Base-by-base conservation (phyloP, 2,888 invertebrate species). In the Dicyrtomina minuta region DNA sequence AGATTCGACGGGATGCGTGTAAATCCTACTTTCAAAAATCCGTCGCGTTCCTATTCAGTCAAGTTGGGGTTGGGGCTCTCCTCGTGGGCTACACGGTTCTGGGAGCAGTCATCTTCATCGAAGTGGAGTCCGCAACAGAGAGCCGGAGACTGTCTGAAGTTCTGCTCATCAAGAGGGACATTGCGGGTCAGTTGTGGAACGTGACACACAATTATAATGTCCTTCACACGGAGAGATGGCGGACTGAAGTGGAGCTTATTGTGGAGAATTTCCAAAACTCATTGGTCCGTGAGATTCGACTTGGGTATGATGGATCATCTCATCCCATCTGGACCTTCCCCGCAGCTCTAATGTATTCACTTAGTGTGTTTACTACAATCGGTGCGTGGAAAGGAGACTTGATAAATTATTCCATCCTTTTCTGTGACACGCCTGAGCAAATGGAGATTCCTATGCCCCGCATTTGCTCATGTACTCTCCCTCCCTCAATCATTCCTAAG, bases 341-440 rank as follows among this genome's bases (percentile, higher is more conserved):
- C 12, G 75, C 79, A 24, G 79, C 80, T 13, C 78, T 80, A 60
- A 80, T 80, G 80, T 80, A 79, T 73, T 79, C 79, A 33, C 77
- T 80, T 53, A 79, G 79, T 70, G 79, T 80, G 58, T 80, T 80
- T 75, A 80, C 80, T 60, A 80, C 80, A 73, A 80, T 80, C 61
- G 80, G 80, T 76, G 71, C 65, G 70, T 49, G 49, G 67, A 67
- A 59, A 64, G 68, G 67, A 62, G 66, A 55, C 67, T 67, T 65
- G 22, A 72, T 74, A 70, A 74, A 74, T 74, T 70, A 71, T 68
- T 74, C 70, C 66, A 64, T 68, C 26, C 22, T 17, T 33, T 67
- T 69, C 55, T 33, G 33, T 33, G 8, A 8, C 58, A 51, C 66
- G 67, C 67, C 73, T 64, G 33, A 46, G 61, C 70, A 68, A 66